Evolutionary conservation across 2,113 vertebrate species (phyloP).

Genomic region (Vicugna pacos): DNA sequence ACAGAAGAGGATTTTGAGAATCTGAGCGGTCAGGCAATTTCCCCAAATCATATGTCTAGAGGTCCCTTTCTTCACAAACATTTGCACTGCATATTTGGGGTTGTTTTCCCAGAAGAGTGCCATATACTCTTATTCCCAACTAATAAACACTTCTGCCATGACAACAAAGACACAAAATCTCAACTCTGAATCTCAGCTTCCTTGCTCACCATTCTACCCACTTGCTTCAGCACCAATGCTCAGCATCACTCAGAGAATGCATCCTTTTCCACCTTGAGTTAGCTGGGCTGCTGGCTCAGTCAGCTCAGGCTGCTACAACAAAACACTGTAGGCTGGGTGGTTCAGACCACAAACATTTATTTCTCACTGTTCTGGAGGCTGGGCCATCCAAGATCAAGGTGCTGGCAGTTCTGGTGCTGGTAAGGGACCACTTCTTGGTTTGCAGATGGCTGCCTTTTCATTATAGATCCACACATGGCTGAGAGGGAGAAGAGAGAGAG

Average conservation of each 20-base stretch:
- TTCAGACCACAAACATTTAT: no score
- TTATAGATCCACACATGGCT: not conserved
- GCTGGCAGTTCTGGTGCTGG: not conserved
- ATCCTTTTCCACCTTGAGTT: not conserved
- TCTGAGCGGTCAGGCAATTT: not conserved
- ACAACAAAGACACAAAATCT: not conserved
- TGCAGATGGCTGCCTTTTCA: not conserved
- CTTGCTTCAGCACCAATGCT: not conserved
- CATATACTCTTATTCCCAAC: not conserved
- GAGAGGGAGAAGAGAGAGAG: not conserved
- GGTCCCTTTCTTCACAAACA: not conserved
- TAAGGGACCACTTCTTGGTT: not conserved
- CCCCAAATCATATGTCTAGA: not conserved
- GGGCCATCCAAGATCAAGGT: not conserved
- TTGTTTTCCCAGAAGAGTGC: not conserved
- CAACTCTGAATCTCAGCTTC: not conserved
- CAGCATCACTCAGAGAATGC: rapidly evolving
- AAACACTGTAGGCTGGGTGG: rapidly evolving
- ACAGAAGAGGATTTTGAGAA: not conserved
- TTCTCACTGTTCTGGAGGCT: not conserved
- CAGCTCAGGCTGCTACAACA: not conserved
- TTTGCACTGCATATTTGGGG: not conserved
- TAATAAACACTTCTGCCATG: not conserved
- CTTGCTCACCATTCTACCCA: no score
- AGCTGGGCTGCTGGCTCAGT: not conserved